Conservation (phyloP, 1,140 invertebrate species). For the Apis cerana region DNA sequence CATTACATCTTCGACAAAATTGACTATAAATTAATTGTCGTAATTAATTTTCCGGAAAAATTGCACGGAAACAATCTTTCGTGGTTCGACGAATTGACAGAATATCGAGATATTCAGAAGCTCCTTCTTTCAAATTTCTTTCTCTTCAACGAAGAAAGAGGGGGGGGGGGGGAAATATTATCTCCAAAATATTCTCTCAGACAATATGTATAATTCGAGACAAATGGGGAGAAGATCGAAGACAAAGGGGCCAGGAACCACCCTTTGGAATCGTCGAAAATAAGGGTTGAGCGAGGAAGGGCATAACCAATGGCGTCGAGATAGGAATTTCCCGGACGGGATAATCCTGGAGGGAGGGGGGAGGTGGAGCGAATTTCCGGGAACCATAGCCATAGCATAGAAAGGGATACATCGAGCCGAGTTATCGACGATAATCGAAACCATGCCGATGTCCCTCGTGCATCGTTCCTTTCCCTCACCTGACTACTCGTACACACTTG, state of each 20-base stretch:
- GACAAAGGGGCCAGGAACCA: constrained; percentile 36
- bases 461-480: constrained; percentile 60
- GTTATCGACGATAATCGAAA: constrained; percentile 69
- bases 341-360: constrained; percentile 57
- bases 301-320: constrained; percentile 49
- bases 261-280: neutral
- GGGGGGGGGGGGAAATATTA: no score
- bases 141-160: neutral
- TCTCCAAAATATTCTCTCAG: constrained; percentile 38
- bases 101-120: no score
- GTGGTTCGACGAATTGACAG: no score
- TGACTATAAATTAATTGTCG: no score
- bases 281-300: constrained; percentile 16
- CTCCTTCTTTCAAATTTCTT: no score
- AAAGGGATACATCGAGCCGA: constrained; percentile 66
- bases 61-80: no score
- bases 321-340: constrained; percentile 62
- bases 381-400: constrained; percentile 56
- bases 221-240: constrained; percentile 54
- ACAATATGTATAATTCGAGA: constrained; percentile 54
- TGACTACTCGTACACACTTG: neutral
- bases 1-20: no score
- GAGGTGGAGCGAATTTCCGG: constrained; percentile 65
- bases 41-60: no score
- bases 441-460: constrained; percentile 65